phyloP scores from a whole-genome alignment of 1,140 invertebrate genomes.

The Ladona fulva region DNA sequence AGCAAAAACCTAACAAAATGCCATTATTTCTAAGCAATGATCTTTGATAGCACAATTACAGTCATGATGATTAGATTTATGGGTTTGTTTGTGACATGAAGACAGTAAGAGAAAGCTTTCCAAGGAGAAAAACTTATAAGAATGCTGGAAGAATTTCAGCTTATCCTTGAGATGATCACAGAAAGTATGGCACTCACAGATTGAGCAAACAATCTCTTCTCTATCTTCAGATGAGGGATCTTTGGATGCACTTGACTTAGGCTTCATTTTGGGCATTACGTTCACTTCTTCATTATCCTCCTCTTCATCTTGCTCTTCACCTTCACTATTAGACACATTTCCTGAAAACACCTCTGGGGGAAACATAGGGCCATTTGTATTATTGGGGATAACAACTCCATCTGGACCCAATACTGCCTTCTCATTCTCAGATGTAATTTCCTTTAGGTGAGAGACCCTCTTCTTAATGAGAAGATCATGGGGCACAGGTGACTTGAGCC shows the following conservation, averaged over 20 bases:
- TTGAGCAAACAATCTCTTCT: not conserved
- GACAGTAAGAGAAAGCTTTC: too few relatives aligned
- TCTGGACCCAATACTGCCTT: conserved; percentile 48
- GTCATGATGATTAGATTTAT: too few relatives aligned
- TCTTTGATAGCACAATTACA: too few relatives aligned
- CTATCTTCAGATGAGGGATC: not conserved
- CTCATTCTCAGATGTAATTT: conserved; percentile 39
- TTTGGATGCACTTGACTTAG: not conserved
- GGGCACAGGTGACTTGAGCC: not conserved
- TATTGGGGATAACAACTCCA: conserved; percentile 30
- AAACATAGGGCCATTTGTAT: not conserved
- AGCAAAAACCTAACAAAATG: too few relatives aligned
- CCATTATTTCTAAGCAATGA: too few relatives aligned
- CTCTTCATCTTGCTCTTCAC: not conserved
- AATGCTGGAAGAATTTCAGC: too few relatives aligned
- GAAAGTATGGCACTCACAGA: too few relatives aligned
- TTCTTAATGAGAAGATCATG: not conserved
- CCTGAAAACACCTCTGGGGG: not conserved
- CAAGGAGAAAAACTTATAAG: too few relatives aligned
- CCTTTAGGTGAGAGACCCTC: conserved; percentile 36
- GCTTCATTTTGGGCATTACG: not conserved
- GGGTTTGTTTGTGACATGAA: too few relatives aligned
- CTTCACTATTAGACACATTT: not conserved
- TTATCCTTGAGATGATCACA: too few relatives aligned
- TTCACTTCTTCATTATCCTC: not conserved